phyloP scores from a whole-genome alignment of 2,797 vertebrate species.

The Rhyacichthys aspro region DNA sequence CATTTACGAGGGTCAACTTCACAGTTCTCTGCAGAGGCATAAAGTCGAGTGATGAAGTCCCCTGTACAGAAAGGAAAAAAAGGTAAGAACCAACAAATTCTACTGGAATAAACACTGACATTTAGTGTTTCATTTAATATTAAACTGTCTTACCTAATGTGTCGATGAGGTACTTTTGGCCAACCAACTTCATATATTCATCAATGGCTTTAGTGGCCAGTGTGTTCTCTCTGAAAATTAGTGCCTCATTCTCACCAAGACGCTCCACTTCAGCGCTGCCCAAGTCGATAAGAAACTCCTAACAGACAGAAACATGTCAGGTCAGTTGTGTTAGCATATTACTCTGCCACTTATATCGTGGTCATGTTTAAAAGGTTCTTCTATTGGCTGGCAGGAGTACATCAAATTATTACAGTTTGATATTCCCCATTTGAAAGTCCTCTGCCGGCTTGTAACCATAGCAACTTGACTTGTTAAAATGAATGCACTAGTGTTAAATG shows the following conservation, averaged over 20 bases:
- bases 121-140: no score
- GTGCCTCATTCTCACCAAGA: constrained; percentile 88
- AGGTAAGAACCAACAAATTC: neutral
- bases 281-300: constrained; percentile 92
- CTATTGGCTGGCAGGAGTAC: no score
- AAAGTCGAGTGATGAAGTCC: constrained; percentile 83
- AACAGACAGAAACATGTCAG: constrained; percentile 16
- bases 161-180: constrained; percentile 92
- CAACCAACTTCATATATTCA: constrained; percentile 98
- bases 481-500: no score
- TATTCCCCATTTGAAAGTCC: no score
- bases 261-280: constrained; percentile 89
- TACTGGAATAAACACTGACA: neutral
- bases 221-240: constrained; percentile 97
- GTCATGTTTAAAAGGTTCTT: no score
- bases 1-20: constrained; percentile 92
- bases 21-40: constrained; percentile 80
- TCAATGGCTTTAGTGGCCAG: constrained; percentile 96
- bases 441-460: no score
- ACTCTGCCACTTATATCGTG: no score
- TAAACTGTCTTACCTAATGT: constrained; percentile 81
- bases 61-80: constrained; percentile 68
- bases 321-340: rapidly evolving
- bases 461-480: no score
- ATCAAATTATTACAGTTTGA: no score